Percentiles rank a stretch among this genome's conserved stretches.
phyloP scores from a whole-genome alignment of 1,140 invertebrate genomes.

The Drosophila santomea region DNA sequence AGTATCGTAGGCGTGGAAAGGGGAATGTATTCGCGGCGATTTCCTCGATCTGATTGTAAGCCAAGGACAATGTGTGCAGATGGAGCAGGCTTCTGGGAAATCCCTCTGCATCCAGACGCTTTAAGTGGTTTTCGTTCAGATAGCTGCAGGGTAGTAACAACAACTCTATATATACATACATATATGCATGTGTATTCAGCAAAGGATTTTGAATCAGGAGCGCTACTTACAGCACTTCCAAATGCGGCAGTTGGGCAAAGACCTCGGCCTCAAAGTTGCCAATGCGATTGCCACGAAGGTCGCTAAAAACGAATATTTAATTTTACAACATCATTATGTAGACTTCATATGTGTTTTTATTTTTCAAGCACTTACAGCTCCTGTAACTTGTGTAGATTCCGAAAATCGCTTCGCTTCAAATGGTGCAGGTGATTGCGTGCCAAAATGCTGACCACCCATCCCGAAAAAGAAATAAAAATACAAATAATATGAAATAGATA shows the following conservation, averaged over 20 bases:
- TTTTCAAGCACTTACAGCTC: conserved; percentile 80
- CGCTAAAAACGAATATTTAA: conserved; percentile 53
- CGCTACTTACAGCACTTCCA: conserved; percentile 84
- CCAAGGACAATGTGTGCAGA: conserved; percentile 82
- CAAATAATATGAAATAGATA: conserved; percentile 30
- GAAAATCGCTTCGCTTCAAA: conserved; percentile 68
- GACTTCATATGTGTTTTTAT: too few species aligned
- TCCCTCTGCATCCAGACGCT: conserved; percentile 51
- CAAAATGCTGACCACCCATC: conserved; percentile 63
- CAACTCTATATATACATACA: not conserved
- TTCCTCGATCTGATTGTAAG: conserved; percentile 77
- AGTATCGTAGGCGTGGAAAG: conserved; percentile 62
- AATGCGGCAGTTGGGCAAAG: conserved; percentile 67
- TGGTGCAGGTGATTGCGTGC: conserved; percentile 74
- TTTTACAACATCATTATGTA: not conserved
- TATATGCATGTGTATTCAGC: not conserved
- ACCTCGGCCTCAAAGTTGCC: conserved; percentile 63
- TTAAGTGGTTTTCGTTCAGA: conserved; percentile 72
- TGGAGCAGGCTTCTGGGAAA: conserved; percentile 65
- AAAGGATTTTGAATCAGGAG: not conserved
- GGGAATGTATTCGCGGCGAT: conserved; percentile 74
- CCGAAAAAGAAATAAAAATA: not conserved
- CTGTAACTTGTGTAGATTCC: conserved; percentile 67
- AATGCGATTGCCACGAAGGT: conserved; percentile 84
- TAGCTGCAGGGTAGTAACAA: conserved; percentile 37